Evolutionary conservation across 2,797 vertebrate species (phyloP), one percentile per base, ranked within the genome.

Genomic region (Peromyscus eremicus): DNA sequence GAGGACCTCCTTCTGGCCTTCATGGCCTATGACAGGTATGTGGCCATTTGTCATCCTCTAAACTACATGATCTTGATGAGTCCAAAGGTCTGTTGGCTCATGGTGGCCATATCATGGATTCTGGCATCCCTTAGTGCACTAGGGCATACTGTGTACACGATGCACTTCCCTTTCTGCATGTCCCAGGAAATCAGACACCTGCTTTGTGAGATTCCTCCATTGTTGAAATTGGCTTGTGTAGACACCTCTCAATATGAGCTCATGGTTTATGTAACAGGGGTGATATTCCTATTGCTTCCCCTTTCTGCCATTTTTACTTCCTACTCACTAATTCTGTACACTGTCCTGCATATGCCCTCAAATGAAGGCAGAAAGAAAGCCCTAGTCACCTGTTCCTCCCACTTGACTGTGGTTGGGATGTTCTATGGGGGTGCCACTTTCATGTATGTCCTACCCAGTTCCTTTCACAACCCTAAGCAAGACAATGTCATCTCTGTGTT

Each of bases 1-100:
- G 97, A 98, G 68, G 95, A 95, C 84, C 84, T 97, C 13, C 76
- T 98, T 3, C 91, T 98, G 68, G 96, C 95, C 11, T 97, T 97
- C 57, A 98, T 97, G 97, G 95, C 96, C 27, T 97, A 95, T 95
- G 97, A 97, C 43, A 89, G 97, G 46, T 97, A 97, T 43, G 94
- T 97, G 62, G 97, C 97, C 82, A 96, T 97, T 73, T 97, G 95
- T 32, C 90, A 94, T 73, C 97, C 97, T 76, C 49, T 97, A 40
- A 95, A 82, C 37, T 98, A 98, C 55, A 90, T 83, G 73, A 21
- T 94, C 4, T 79, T 97, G 23, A 97, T 98, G 93, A 97, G 90
- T 2, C 89, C 70, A 0, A 91, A 57, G 13, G n/a, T 96, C 6
- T 96, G 94, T 43, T 73, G 93, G 81, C 1, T 66, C 29, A 89